Percentiles rank a stretch among this genome's conserved stretches.
Evolutionary conservation across 1,140 invertebrate species (phyloP).

Genomic region (Harlomillsia oculata): DNA sequence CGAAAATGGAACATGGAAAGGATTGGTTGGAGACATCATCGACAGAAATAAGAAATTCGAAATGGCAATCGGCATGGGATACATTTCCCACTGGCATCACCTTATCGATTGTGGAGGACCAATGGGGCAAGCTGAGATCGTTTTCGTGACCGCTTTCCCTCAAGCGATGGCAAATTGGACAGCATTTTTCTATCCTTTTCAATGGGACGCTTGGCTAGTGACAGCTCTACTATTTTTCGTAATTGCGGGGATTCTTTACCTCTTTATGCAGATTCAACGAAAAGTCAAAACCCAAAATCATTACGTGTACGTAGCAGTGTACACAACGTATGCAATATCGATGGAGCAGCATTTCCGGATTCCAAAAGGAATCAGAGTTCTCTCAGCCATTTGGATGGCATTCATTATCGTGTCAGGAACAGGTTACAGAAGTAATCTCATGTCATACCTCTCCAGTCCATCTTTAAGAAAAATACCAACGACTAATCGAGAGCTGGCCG

Average conservation of each 20-base stretch:
- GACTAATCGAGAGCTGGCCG: not conserved
- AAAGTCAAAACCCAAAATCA: too few species aligned
- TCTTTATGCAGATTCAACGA: too few species aligned
- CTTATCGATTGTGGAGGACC: not conserved
- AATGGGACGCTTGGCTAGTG: not conserved
- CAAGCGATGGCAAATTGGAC: not conserved
- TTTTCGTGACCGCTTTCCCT: not conserved
- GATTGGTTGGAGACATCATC: conserved; percentile 29
- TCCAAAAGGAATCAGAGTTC: not conserved
- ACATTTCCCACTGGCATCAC: not conserved
- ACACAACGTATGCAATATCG: not conserved
- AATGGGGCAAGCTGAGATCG: not conserved
- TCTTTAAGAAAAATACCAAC: not conserved
- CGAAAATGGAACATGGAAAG: not conserved
- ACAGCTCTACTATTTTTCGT: not conserved
- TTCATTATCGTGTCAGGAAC: conserved; percentile 7
- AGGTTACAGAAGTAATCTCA: conserved; percentile 16
- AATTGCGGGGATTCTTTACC: too few species aligned
- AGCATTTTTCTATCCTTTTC: not conserved
- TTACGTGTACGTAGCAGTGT: not conserved
- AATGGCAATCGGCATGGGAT: not conserved
- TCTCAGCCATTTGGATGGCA: conserved; percentile 6
- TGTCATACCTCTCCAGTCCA: conserved; percentile 4
- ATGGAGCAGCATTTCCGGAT: not conserved
- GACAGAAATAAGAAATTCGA: conserved; percentile 6